These are phyloP conservation scores for Chondrosia reniformis DNA, from an alignment of 37 sponge, comb jelly and placozoan species.

Conservation along the genomic window DNA sequence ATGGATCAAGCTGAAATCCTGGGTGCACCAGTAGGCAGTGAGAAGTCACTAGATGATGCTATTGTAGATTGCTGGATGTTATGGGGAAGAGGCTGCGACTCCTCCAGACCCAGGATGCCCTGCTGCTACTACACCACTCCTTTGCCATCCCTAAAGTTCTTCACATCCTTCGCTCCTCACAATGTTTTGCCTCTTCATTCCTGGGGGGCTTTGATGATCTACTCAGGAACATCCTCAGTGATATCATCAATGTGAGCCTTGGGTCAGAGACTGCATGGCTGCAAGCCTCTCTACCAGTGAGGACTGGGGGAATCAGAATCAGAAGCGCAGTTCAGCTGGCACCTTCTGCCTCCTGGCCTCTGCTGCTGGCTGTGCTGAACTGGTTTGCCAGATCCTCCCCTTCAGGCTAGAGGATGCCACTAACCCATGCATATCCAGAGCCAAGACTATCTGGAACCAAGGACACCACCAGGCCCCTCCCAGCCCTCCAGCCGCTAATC, in stretches of 20 bases:
- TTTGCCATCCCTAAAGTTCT: constrained; percentile 45
- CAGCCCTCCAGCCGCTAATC: not conserved
- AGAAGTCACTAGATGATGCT: not conserved
- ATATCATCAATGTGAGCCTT: constrained; percentile 16
- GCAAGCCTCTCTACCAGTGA: constrained; percentile 41
- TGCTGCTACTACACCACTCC: constrained; percentile 26
- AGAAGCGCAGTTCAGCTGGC: constrained; percentile 42
- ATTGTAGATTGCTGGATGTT: not conserved
- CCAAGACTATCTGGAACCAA: constrained; percentile 8
- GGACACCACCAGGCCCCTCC: constrained; percentile 1
- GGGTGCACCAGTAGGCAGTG: constrained; percentile 19
- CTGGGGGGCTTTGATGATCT: constrained; percentile 9
- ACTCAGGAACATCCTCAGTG: constrained; percentile 14
- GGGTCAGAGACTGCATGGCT: constrained; percentile 28
- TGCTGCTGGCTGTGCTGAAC: constrained; percentile 26
- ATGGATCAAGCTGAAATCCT: constrained; percentile 8
- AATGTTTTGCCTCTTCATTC: not conserved
- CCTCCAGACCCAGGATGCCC: constrained; percentile 21
- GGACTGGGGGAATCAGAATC: constrained; percentile 28
- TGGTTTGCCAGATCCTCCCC: constrained; percentile 20
- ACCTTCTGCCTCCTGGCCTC: constrained; percentile 46
- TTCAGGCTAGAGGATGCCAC: not conserved
- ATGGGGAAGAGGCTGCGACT: constrained; percentile 10
- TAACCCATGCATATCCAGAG: not conserved
- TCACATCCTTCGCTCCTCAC: constrained; percentile 35